Base-by-base conservation (phyloP, 2,888 invertebrate species). In the Heliconius ismenius region DNA sequence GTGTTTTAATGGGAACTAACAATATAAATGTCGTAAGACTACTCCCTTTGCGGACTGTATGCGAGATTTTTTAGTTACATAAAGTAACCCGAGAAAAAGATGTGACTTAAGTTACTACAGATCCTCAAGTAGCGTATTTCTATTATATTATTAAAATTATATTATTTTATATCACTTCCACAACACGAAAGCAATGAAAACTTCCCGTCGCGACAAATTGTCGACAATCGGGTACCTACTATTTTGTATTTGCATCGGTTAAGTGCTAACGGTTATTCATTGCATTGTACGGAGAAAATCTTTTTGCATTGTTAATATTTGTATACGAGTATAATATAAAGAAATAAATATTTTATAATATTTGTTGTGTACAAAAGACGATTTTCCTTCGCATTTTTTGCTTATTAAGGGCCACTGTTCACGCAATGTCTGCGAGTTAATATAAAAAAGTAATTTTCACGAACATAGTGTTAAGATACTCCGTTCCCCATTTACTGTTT, bases 101-200 rank as follows among this genome's bases (percentile, higher is more conserved):
- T 28, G 28, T 28, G 28, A 28, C 28, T 28, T 28, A 28, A 28
- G 28, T 28, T 28, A 28, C 28, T 28, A 28, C 28, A 28, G 32
- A 63, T 18, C 15, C 0, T 18, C 18, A 26, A 28, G 21, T 18
- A 18, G 64, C 9, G 15, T 21, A 10, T 64, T 32, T 63, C 21
- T 21, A 73, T 43, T 63, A n/a, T n/a, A n/a, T n/a, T n/a, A n/a
- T n/a, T n/a, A n/a, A 26, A 74, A 74, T 74, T 60, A 39, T 43
- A 39, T 60, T 74, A 26, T 67, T 67, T 74, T 39, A 74, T 36
- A 43, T 2, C 1, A 43, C 60, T 58, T 68, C 26, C 36, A n/a
- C 18, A 21, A 58, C 21, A 36, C 7, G n/a, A 74, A 9, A 60
- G 39, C 68, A 67, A 26, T 74, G 60, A 67, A 74, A 74, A 28